A percentile compares a stretch with the other conserved stretches of the same genome.
phyloP scores from a whole-genome alignment of 2,888 invertebrate species.

The Ophonus ardosiacus region DNA sequence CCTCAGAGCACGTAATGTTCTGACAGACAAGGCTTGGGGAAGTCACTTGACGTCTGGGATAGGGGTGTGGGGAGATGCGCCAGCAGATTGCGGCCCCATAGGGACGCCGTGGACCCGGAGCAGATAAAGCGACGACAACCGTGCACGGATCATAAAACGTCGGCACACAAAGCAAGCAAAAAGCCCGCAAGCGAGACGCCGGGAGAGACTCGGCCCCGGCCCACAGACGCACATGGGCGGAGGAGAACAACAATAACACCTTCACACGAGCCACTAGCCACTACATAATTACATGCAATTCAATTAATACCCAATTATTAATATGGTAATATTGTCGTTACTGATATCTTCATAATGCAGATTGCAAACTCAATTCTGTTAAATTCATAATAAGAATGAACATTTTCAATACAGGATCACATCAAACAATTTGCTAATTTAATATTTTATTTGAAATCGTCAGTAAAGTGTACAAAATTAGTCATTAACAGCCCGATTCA shows the following conservation, averaged over 20 bases:
- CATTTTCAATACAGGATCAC: no score
- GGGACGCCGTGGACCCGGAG: constrained; percentile 43
- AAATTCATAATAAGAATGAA: no score
- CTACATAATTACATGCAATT: no score
- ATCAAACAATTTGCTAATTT: no score
- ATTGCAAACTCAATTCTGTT: no score
- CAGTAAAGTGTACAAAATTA: no score
- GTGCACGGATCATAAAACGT: constrained; percentile 57
- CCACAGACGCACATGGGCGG: constrained; percentile 10
- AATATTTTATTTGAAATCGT: no score
- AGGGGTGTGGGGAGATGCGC: constrained; percentile 32
- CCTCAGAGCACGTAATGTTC: constrained; percentile 49
- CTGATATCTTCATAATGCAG: neutral
- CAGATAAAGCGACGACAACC: constrained; percentile 59
- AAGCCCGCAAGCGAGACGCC: constrained; percentile 30
- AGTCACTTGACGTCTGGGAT: constrained; percentile 37
- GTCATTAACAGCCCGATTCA: no score
- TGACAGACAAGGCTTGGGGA: constrained; percentile 8
- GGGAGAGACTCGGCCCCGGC: neutral
- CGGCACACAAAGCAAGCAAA: constrained; percentile 54
- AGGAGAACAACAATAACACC: neutral
- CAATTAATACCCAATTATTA: no score
- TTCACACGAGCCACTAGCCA: no score
- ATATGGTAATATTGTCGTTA: neutral
- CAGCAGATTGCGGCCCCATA: constrained; percentile 55